Conservation (phyloP, 2,888 invertebrate genomes). For the Frankliniella fusca region DNA sequence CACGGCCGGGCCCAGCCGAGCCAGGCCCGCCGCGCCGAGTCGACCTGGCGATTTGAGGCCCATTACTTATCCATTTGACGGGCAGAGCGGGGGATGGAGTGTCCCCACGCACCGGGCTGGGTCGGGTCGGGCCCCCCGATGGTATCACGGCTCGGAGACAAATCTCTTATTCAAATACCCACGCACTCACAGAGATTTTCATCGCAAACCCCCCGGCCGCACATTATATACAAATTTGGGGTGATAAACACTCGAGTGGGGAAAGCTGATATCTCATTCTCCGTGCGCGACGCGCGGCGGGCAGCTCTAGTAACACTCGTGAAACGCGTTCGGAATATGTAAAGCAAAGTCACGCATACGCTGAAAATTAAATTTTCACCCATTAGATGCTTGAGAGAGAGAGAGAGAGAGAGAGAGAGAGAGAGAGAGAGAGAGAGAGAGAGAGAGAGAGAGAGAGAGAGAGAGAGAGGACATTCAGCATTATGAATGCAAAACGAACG, state of each 20-base stretch:
- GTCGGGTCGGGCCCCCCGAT: neutral
- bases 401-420: no score
- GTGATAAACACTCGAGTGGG: constrained; percentile 20
- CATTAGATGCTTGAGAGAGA: no score
- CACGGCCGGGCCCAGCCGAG: neutral
- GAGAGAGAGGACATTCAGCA: no score
- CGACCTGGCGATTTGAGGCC: neutral
- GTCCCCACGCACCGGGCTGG: neutral
- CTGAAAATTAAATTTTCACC: neutral
- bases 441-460: no score
- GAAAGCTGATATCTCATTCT: constrained; percentile 23
- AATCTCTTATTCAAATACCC: constrained; percentile 23
- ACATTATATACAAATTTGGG: constrained; percentile 23
- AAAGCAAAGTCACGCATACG: neutral
- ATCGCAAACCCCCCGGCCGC: neutral
- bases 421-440: no score
- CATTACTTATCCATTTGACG: constrained; percentile 25
- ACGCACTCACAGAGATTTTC: constrained; percentile 12
- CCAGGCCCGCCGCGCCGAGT: neutral
- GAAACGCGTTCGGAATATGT: neutral
- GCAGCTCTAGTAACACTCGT: neutral
- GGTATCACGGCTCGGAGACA: constrained; percentile 21
- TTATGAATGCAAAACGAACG: no score
- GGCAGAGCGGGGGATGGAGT: neutral
- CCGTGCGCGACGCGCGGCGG: neutral